Evolutionary conservation across 2,888 invertebrate genomes (phyloP).

Genomic region (Drosophila prostipennis): DNA sequence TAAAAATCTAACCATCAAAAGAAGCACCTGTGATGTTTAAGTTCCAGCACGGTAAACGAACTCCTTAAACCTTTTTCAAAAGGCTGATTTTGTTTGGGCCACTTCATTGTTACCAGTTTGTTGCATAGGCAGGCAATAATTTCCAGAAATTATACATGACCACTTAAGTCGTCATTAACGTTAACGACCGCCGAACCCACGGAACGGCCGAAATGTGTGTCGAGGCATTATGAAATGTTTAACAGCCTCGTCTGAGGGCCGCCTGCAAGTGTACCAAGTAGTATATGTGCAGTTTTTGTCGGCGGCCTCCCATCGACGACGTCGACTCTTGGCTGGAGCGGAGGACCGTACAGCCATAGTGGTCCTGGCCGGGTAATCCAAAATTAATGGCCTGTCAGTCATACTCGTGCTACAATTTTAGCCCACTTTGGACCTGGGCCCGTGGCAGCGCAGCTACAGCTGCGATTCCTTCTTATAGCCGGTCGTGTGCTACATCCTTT

Average conservation of each 20-base stretch:
- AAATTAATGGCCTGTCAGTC: conserved; percentile 79
- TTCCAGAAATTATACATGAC: conserved; percentile 76
- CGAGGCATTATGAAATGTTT: conserved; percentile 74
- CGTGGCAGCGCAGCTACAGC: conserved; percentile 52
- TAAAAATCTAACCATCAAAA: too few species aligned
- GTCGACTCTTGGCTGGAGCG: conserved; percentile 23
- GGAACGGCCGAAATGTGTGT: conserved; percentile 44
- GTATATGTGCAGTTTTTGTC: conserved; percentile 53
- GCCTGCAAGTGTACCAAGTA: conserved; percentile 32
- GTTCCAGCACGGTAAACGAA: neutral
- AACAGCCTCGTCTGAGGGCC: conserved; percentile 63
- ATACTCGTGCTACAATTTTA: conserved; percentile 66
- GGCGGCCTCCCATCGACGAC: conserved; percentile 34
- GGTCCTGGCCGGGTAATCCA: conserved; percentile 70
- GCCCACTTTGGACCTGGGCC: conserved; percentile 61
- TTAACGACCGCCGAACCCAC: conserved; percentile 64
- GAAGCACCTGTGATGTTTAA: too few species aligned
- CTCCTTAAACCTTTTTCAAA: neutral
- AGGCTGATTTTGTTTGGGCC: conserved; percentile 2
- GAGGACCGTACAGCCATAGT: conserved; percentile 5
- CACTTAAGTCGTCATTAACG: conserved; percentile 78
- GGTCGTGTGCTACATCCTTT: conserved; percentile 68
- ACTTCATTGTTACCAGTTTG: conserved; percentile 46
- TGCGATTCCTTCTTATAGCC: conserved; percentile 54
- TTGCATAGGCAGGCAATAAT: conserved; percentile 68